These are phyloP conservation scores for Malurus alboscapulatus DNA, from an alignment of 2,113 vertebrate species.

Conservation along the genomic window DNA sequence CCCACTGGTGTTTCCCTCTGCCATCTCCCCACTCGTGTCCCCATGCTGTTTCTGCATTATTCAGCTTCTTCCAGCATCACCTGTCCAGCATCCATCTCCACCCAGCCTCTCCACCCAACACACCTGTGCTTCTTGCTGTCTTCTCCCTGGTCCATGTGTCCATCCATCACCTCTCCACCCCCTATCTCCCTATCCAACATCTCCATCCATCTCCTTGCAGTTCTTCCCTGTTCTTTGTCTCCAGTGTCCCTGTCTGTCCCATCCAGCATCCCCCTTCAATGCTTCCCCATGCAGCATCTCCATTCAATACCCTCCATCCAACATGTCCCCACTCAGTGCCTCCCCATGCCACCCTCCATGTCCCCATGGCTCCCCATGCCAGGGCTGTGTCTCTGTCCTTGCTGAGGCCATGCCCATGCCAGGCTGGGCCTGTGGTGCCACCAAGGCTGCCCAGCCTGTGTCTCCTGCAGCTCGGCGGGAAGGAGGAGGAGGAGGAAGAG, in stretches of 20 bases:
- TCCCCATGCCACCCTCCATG: not conserved
- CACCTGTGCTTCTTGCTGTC: not conserved
- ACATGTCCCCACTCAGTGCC: not conserved
- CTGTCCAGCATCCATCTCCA: not conserved
- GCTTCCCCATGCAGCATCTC: not conserved
- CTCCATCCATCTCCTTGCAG: not conserved
- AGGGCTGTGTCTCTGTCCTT: not conserved
- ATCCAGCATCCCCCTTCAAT: too few species aligned
- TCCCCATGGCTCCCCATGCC: not conserved
- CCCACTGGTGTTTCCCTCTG: not conserved
- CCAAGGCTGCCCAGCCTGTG: not conserved
- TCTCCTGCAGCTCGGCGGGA: constrained; percentile 45
- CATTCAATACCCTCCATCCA: not conserved
- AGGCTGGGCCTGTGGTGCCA: not conserved
- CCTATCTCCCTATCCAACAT: not conserved
- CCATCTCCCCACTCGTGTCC: not conserved
- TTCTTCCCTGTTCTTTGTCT: too few species aligned
- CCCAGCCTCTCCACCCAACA: not conserved
- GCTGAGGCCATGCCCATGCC: not conserved
- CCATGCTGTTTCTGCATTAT: not conserved
- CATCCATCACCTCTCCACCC: accelerated
- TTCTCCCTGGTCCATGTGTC: not conserved
- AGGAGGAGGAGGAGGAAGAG: constrained; percentile 46
- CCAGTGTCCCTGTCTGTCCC: not conserved
- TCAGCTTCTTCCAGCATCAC: not conserved